Evolutionary conservation across 2,888 invertebrate species (phyloP).

Genomic region (Caradrina clavipalpis): DNA sequence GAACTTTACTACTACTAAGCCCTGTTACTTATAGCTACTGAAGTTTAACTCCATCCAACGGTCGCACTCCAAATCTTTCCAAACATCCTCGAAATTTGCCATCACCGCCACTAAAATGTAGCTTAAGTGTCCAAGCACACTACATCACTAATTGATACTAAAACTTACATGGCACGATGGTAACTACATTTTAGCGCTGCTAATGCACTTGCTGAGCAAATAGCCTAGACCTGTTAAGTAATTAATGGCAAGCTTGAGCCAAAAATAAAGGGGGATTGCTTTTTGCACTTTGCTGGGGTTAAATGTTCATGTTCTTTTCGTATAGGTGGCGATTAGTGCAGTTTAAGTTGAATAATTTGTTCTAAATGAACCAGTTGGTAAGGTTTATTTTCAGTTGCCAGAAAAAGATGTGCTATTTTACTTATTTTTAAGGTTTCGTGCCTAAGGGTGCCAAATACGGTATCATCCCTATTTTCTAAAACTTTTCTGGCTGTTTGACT

Average conservation of each 20-base stretch:
- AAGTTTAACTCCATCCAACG: not conserved
- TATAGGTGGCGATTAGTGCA: conserved; percentile 12
- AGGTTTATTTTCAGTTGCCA: no score
- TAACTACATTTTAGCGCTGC: conserved; percentile 50
- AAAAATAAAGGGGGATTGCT: conserved; percentile 47
- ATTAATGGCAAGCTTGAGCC: conserved; percentile 54
- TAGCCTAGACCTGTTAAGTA: conserved; percentile 51
- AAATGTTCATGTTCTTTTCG: not conserved
- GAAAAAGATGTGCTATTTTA: no score
- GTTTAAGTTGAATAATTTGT: conserved; percentile 4
- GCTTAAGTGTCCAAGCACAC: conserved; percentile 38
- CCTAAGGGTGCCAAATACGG: no score
- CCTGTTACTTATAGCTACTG: not conserved
- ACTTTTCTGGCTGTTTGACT: no score
- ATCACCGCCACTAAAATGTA: conserved; percentile 47
- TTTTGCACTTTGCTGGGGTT: conserved; percentile 34
- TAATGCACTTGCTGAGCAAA: conserved; percentile 59
- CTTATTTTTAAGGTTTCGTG: no score
- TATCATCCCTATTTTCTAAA: no score
- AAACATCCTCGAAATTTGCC: conserved; percentile 35
- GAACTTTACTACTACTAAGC: no score
- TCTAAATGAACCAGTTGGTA: not conserved
- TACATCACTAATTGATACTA: conserved; percentile 58
- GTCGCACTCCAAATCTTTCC: conserved; percentile 10
- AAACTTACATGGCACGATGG: conserved; percentile 50